These are phyloP conservation scores for Misgurnus mizolepis DNA, from an alignment of 2,113 vertebrate species.

Conservation along the genomic window DNA sequence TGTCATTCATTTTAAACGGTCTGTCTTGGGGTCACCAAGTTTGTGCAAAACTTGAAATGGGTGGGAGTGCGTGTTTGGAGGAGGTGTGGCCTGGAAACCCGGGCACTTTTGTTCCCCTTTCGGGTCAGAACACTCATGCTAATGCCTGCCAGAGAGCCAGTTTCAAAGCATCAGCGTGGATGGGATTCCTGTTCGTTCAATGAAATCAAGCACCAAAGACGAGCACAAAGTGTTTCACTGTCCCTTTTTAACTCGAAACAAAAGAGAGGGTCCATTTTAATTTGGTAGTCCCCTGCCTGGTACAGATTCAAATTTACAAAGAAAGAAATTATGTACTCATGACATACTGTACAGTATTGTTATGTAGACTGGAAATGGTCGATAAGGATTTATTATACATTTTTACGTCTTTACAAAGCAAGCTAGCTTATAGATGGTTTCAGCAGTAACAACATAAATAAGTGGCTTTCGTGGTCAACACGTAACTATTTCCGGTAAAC, in stretches of 20 bases:
- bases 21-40: slow-evolving; percentile 23
- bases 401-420: neutral
- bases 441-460: no score
- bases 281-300: neutral
- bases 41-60: neutral
- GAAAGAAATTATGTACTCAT: neutral
- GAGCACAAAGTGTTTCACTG: slow-evolving; percentile 47
- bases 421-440: no score
- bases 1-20: slow-evolving; percentile 29
- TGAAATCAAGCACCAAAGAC: slow-evolving; percentile 33
- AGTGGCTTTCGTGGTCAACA: no score
- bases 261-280: slow-evolving; percentile 27
- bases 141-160: slow-evolving; percentile 20
- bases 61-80: neutral
- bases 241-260: slow-evolving; percentile 25
- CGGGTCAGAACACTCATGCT: slow-evolving; percentile 32
- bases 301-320: neutral
- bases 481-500: no score
- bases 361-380: no score
- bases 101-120: slow-evolving; percentile 56
- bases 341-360: neutral
- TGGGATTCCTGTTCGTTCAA: slow-evolving; percentile 50
- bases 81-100: slow-evolving; percentile 17
- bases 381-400: neutral
- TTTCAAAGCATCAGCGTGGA: slow-evolving; percentile 39